Base-by-base conservation (phyloP, 2,113 vertebrate genomes). In the Nothoprocta pentlandii region DNA sequence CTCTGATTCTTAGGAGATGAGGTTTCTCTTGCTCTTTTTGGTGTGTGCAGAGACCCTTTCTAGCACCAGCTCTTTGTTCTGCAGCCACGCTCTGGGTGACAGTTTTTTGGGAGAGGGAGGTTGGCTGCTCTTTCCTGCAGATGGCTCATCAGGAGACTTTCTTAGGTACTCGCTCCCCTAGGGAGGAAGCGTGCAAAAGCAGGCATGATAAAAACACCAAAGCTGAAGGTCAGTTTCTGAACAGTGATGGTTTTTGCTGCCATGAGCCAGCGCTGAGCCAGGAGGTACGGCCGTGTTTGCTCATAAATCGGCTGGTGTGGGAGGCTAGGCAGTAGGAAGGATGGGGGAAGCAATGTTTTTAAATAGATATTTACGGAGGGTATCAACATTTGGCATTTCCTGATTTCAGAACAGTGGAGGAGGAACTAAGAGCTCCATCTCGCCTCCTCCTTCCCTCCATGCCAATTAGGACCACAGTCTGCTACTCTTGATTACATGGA, bases 361-460 rank as follows among this genome's bases (percentile, higher is more conserved):
- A 96, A 95, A 86, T 80, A 92, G 93, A 17, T 96, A 69, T 95
- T 93, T 95, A 78, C 68, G 69, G 80, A 90, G 66, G 58, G 79
- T 61, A 95, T 71, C 93, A 93, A 71, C 94, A 75, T 73, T 95
- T 95, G 93, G 93, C 94, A 95, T 95, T 94, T 96, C 93, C 66
- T 4, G 6, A 86, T 93, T 95, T 84, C 94, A 86, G 82, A 93
- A 93, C 66, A 92, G 90, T 79, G 90, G 87, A 78, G 94, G 95
- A 95, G 94, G 95, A 95, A 81, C 82, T 47, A 84, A 89, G 91
- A 96, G 44, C 90, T 93, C 59, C 85, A 86, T 76, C 73, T 66
- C 1, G 3, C 73, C 76, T 61, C 89, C 90, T 94, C 64, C 42
- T 90, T 83, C 69, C 47, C 80, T 74, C 73, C 6, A 3, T 90